Conservation (phyloP, 2,797 vertebrate genomes). For the Chaunax sp. region DNA sequence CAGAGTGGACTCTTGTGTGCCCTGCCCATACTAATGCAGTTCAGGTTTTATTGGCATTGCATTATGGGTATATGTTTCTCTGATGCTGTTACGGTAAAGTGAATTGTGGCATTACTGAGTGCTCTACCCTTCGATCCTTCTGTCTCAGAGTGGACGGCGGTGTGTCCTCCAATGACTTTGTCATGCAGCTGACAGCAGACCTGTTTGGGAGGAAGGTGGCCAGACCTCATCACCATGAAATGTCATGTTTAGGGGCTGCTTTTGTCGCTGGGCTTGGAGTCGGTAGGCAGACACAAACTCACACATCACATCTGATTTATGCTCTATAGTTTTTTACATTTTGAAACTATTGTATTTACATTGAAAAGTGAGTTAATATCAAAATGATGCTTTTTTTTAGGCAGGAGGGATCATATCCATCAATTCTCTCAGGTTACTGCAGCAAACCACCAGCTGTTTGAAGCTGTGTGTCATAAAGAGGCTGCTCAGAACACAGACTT, state of each 20-base stretch:
- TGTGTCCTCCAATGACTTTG: constrained; percentile 91
- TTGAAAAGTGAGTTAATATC: not conserved
- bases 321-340: not conserved
- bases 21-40: constrained; percentile 29
- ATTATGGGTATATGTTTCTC: constrained; percentile 42
- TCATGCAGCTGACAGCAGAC: constrained; percentile 98
- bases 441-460: too few species aligned
- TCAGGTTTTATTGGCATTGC: constrained; percentile 47
- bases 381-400: too few species aligned
- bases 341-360: not conserved
- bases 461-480: constrained; percentile 11
- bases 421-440: not conserved
- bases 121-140: not conserved
- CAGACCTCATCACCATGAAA: constrained; percentile 85
- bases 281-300: constrained; percentile 80
- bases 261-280: constrained; percentile 92
- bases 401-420: not conserved
- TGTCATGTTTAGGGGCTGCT: constrained; percentile 94
- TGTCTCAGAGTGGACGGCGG: constrained; percentile 91
- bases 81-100: constrained; percentile 44
- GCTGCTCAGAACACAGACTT: constrained; percentile 13
- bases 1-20: constrained; percentile 18
- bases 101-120: constrained; percentile 31
- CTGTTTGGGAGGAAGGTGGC: constrained; percentile 88
- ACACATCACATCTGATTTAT: not conserved